These are phyloP conservation scores for Furnarius figulus DNA, from an alignment of 2,113 vertebrate genomes.

Conservation along the genomic window DNA sequence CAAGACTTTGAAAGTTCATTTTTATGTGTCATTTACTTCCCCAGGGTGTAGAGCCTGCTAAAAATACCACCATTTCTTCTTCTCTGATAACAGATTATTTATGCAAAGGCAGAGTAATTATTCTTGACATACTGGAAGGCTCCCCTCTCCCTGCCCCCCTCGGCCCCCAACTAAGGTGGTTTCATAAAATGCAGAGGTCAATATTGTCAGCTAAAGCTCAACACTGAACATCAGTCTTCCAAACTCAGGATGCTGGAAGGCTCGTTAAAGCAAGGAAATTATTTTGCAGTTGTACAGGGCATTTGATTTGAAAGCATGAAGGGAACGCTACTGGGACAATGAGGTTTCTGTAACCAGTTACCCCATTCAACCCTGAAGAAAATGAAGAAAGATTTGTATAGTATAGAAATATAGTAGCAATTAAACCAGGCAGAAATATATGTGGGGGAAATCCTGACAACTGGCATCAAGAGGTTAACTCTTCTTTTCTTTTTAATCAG, in stretches of 20 bases:
- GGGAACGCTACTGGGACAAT: slow-evolving; percentile 40
- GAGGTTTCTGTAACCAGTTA: slow-evolving; percentile 52
- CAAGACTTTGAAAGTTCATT: slow-evolving; percentile 77
- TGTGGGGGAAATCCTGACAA: slow-evolving; percentile 53
- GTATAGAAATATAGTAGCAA: slow-evolving; percentile 34
- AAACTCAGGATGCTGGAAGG: not conserved
- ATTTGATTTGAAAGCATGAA: slow-evolving; percentile 48
- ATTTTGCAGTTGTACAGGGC: slow-evolving; percentile 36
- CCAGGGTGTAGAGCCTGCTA: slow-evolving; percentile 74
- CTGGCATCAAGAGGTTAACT: slow-evolving; percentile 57
- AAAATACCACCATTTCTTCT: slow-evolving; percentile 73
- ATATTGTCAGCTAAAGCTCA: slow-evolving; percentile 28
- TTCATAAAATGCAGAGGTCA: slow-evolving; percentile 42
- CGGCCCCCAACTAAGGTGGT: slow-evolving; percentile 33
- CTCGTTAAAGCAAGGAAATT: slow-evolving; percentile 38
- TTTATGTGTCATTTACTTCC: slow-evolving; percentile 77
- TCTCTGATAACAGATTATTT: slow-evolving; percentile 77
- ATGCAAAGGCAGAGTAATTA: slow-evolving; percentile 75
- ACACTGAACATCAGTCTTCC: not conserved
- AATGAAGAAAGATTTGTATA: slow-evolving; percentile 9
- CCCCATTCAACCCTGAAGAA: slow-evolving; percentile 46
- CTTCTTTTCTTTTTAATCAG: slow-evolving; percentile 67
- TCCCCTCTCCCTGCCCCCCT: not conserved
- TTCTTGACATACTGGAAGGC: slow-evolving; percentile 53
- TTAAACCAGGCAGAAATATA: slow-evolving; percentile 49